A percentile compares a stretch with the other conserved stretches of the same genome.
phyloP scores from a whole-genome alignment of 2,113 vertebrate species.

The Arizona elegans region DNA sequence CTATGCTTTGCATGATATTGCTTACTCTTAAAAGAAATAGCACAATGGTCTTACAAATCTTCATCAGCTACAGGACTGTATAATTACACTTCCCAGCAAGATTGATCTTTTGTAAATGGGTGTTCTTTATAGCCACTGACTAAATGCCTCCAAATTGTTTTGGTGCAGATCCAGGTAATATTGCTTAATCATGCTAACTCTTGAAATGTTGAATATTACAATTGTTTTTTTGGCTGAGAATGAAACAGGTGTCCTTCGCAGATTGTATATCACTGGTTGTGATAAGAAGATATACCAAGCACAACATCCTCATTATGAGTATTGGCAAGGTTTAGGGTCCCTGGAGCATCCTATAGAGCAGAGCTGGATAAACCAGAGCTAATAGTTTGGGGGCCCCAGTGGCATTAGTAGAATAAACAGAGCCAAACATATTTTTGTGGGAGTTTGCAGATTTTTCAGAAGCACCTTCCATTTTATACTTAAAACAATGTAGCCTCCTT shows the following conservation, averaged over 20 bases:
- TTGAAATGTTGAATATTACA: not conserved
- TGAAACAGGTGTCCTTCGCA: slow-evolving; percentile 10
- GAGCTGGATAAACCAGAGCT: not conserved
- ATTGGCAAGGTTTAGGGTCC: not conserved
- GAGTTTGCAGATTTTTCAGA: not conserved
- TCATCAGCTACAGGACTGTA: not conserved
- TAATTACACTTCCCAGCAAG: not conserved
- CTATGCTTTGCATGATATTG: not conserved
- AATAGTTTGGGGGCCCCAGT: not conserved
- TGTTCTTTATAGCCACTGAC: not conserved
- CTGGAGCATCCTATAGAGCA: not conserved
- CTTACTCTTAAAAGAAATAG: not conserved
- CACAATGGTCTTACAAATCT: not conserved
- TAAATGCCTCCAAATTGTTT: not conserved
- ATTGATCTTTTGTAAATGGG: not conserved
- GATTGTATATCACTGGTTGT: slow-evolving; percentile 7
- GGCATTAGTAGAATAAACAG: not conserved
- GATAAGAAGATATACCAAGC: not conserved
- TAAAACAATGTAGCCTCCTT: not conserved
- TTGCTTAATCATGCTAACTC: not conserved
- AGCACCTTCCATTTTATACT: not conserved
- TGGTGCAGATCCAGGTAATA: not conserved
- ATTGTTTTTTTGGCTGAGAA: not conserved
- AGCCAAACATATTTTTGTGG: not conserved
- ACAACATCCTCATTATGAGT: not conserved